Base-by-base conservation (phyloP, 2,888 invertebrate genomes). In the Heteropelma amictum region DNA sequence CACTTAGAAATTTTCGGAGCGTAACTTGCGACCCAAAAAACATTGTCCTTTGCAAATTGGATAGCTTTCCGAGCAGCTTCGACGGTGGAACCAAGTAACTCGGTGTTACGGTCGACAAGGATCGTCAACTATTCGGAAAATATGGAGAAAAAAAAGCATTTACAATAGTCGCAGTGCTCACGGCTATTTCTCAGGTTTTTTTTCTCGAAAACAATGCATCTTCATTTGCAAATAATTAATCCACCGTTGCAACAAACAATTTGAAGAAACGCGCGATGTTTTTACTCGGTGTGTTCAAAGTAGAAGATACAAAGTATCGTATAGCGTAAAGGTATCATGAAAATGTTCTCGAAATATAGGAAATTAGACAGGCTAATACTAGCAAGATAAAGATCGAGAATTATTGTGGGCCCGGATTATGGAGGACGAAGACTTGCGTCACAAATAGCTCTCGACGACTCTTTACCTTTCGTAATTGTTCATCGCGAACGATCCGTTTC, bases 381-480 rank as follows among this genome's bases (percentile, higher is more conserved):
- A n/a, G n/a, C n/a, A n/a, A n/a, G n/a, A n/a, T n/a, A n/a, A n/a
- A n/a, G n/a, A n/a, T n/a, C n/a, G n/a, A n/a, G n/a, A n/a, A n/a
- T n/a, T n/a, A n/a, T n/a, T n/a, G n/a, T n/a, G n/a, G n/a, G n/a
- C n/a, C n/a, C n/a, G n/a, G n/a, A n/a, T n/a, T 42, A 7, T 3
- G 14, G n/a, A 28, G 23, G 7, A 8, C 0, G 12, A 33, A 19
- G 5, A 14, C 4, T 10, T 5, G 1, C 33, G 4, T 8, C 6
- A 12, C 7, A 21, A 58, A 10, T 12, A 58, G 30, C 10, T 45
- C 8, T 33, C 8, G 14, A 6, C 19, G 26, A 45, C 26, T 26
- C 30, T 40, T 30, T 82, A 88, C 86, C 84, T 79, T 81, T 8
- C 67, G 47, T 10, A 79, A 58, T 75, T 87, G 83, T 21, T 51